A percentile compares a stretch with the other conserved stretches of the same genome.
These are phyloP conservation scores for Odontomachus brunneus DNA, from an alignment of 1,140 invertebrate genomes.

Conservation along the genomic window DNA sequence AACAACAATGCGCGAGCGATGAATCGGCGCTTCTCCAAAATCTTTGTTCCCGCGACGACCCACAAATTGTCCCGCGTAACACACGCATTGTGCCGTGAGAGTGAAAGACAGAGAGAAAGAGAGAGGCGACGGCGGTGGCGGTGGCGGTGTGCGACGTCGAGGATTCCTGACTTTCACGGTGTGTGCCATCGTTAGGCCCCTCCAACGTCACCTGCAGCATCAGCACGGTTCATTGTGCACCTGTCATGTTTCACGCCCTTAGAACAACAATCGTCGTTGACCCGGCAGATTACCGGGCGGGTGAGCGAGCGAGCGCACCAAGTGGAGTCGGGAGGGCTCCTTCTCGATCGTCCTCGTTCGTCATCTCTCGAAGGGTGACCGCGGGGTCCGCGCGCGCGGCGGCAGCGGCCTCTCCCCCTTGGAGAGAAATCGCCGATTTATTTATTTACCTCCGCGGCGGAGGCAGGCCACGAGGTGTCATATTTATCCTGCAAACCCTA, in stretches of 20 bases:
- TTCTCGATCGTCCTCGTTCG: conserved; percentile 50
- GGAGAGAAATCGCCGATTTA: conserved; percentile 72
- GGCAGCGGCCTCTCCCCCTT: not conserved
- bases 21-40: conserved; percentile 71
- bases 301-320: not conserved
- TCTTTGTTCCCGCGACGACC: conserved; percentile 58
- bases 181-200: conserved; percentile 61
- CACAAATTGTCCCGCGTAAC: conserved; percentile 70
- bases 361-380: conserved; percentile 41
- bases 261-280: conserved; percentile 83
- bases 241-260: conserved; percentile 85
- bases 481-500: conserved; percentile 81
- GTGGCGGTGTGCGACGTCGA: conserved; percentile 49
- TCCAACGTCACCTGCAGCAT: conserved; percentile 82
- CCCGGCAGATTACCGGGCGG: conserved; percentile 75
- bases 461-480: conserved; percentile 26
- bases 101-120: conserved; percentile 8
- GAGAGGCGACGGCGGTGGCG: conserved; percentile 26
- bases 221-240: conserved; percentile 80
- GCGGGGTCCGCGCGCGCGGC: no score
- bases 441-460: conserved; percentile 75
- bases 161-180: conserved; percentile 66
- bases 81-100: conserved; percentile 50
- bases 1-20: conserved; percentile 48
- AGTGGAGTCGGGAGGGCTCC: not conserved